These are phyloP conservation scores for Syngnathoides biaculeatus DNA, from an alignment of 2,113 vertebrate species.

Conservation along the genomic window DNA sequence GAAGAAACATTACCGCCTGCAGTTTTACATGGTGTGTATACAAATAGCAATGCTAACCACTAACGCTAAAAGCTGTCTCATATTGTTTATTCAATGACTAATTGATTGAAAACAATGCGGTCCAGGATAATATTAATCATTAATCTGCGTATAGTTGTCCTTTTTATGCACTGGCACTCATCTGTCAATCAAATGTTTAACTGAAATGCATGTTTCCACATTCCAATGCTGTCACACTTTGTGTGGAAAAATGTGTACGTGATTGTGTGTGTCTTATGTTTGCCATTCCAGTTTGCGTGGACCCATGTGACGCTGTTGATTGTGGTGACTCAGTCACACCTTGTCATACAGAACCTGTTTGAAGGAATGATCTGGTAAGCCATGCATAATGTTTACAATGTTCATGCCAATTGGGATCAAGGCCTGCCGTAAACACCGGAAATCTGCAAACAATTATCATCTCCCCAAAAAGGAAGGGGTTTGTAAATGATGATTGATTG, in stretches of 20 bases:
- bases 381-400: not conserved
- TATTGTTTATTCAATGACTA: not conserved
- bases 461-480: not conserved
- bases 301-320: constrained; percentile 99
- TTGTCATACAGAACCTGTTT: constrained; percentile 99
- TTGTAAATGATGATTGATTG: not conserved
- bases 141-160: not conserved
- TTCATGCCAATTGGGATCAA: no score
- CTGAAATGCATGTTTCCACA: not conserved
- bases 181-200: not conserved
- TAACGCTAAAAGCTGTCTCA: constrained; percentile 8
- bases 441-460: no score
- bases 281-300: constrained; percentile 98
- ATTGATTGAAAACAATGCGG: not conserved
- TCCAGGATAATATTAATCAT: not conserved
- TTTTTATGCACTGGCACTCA: not conserved
- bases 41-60: constrained; percentile 37
- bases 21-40: constrained; percentile 99
- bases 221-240: not conserved
- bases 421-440: not conserved
- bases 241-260: not conserved
- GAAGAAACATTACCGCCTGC: constrained; percentile 98
- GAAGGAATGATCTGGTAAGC: constrained; percentile 99
- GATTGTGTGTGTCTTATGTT: constrained; percentile 78
- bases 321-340: constrained; percentile 99